Conservation (phyloP, 1,140 invertebrate species). For the Colletes gigas region DNA sequence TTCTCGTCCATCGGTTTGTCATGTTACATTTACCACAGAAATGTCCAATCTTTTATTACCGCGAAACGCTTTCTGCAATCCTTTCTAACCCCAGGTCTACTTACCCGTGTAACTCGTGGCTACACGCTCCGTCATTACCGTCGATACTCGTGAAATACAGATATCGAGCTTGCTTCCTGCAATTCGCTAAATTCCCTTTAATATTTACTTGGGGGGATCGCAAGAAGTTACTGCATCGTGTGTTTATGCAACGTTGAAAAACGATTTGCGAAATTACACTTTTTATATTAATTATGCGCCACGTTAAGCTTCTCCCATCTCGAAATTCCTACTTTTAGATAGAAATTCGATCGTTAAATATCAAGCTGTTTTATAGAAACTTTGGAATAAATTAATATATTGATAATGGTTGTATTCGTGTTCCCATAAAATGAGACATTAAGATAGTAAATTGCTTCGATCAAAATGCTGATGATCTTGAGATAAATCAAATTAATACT, state of each 20-base stretch:
- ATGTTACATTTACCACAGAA: slow-evolving; percentile 16
- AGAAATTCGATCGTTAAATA: not conserved
- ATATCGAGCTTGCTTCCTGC: slow-evolving; percentile 22
- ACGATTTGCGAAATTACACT: not conserved
- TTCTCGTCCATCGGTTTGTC: not conserved
- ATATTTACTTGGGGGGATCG: not conserved
- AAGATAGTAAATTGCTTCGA: too few relatives aligned
- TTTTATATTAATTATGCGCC: not conserved
- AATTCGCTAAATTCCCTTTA: not conserved
- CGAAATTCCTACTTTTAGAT: not conserved
- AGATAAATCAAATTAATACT: too few relatives aligned
- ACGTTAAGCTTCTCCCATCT: not conserved
- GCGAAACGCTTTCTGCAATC: slow-evolving; percentile 25
- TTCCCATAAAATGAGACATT: not conserved
- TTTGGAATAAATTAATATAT: too few relatives aligned
- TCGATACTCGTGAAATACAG: slow-evolving; percentile 15
- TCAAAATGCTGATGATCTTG: too few relatives aligned
- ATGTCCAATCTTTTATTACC: not conserved
- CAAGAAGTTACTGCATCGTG: not conserved
- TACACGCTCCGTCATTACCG: slow-evolving; percentile 16
- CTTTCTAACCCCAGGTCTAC: slow-evolving; percentile 1
- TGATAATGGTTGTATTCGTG: not conserved
- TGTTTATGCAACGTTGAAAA: not conserved
- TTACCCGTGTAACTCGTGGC: slow-evolving; percentile 4
- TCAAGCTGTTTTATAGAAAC: too few relatives aligned